A percentile compares a stretch with the other conserved stretches of the same genome.
phyloP scores from a whole-genome alignment of 2,797 vertebrate species.

The Potorous gilbertii region DNA sequence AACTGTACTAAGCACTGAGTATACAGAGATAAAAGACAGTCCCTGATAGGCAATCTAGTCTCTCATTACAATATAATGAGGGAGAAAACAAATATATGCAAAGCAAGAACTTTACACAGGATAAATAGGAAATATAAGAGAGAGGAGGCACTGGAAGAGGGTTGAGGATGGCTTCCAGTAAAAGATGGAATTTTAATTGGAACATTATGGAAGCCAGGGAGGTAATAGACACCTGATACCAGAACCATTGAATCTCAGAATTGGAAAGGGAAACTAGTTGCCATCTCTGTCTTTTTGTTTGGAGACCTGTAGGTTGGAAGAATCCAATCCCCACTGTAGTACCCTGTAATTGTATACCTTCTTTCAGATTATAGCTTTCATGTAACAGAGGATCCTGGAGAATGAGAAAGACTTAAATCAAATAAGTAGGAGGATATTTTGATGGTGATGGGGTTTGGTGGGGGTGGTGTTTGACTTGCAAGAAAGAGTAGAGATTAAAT shows the following conservation, averaged over 20 bases:
- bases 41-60: not conserved
- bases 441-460: not conserved
- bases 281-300: not conserved
- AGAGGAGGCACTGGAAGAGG: not conserved
- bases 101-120: not conserved
- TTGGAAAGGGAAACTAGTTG: not conserved
- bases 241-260: not conserved
- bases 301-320: not conserved
- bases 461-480: not conserved
- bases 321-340: not conserved
- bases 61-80: not conserved
- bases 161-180: not conserved
- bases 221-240: not conserved
- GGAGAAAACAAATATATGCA: not conserved
- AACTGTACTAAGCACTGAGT: not conserved
- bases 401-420: not conserved
- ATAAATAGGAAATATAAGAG: not conserved
- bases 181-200: not conserved
- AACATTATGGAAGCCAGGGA: not conserved
- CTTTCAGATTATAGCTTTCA: not conserved
- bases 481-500: not conserved
- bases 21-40: not conserved
- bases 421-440: not conserved
- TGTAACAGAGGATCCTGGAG: not conserved
- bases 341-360: not conserved